A percentile compares a stretch with the other conserved stretches of the same genome.
These are phyloP conservation scores for Pseudocheirus occidentalis DNA, from an alignment of 2,797 vertebrate species.

Conservation along the genomic window DNA sequence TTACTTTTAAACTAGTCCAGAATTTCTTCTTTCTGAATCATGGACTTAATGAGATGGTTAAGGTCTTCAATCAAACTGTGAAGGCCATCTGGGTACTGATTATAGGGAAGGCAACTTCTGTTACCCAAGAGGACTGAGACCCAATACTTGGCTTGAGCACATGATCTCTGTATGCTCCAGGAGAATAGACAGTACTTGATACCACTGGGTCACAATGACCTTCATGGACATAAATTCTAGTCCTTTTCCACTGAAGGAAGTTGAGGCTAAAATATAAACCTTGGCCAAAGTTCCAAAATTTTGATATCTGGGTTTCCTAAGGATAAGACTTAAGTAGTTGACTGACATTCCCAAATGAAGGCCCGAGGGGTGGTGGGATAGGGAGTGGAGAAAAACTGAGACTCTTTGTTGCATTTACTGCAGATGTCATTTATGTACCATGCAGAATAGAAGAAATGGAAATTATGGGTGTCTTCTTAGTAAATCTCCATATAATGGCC, in stretches of 20 bases:
- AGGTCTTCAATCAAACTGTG: background rate
- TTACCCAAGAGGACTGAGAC: background rate
- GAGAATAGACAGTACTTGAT: conserved; percentile 55
- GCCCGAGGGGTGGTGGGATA: background rate
- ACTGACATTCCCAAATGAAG: conserved; percentile 1
- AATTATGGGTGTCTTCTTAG: conserved; percentile 20
- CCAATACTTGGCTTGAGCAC: background rate
- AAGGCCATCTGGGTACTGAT: background rate
- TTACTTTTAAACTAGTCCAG: conserved; percentile 7
- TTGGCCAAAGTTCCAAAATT: conserved; percentile 58
- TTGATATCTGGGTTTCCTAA: conserved; percentile 46
- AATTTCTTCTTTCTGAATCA: conserved; percentile 35
- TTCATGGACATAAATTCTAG: conserved; percentile 57
- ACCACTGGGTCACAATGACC: conserved; percentile 44
- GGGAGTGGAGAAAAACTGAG: conserved; percentile 29
- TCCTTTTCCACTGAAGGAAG: conserved; percentile 55
- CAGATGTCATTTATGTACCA: conserved; percentile 45
- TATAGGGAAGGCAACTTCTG: background rate
- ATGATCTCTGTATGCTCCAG: conserved; percentile 16
- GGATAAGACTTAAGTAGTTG: conserved; percentile 42
- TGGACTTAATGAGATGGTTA: background rate
- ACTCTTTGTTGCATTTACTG: conserved; percentile 25
- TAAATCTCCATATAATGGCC: conserved; percentile 64
- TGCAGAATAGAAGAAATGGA: background rate
- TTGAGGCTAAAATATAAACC: conserved; percentile 56